A percentile compares a stretch with the other conserved stretches of the same genome.
Conservation (phyloP, 2,113 vertebrate genomes). For the Corythaixoides concolor region DNA sequence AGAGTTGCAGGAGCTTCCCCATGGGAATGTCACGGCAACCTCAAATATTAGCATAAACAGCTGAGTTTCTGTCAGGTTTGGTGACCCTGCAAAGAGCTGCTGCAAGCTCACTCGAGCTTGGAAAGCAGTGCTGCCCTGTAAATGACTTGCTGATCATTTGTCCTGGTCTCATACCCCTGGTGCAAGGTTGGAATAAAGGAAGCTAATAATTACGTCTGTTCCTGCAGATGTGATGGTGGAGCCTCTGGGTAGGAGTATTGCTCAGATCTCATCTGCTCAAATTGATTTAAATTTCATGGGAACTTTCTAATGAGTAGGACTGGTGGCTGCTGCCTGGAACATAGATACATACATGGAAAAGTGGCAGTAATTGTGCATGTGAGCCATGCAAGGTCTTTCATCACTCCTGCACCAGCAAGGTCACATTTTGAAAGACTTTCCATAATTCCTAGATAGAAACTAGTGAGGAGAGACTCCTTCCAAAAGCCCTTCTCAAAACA, state of each 20-base stretch:
- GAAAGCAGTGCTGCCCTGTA: background rate
- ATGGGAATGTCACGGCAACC: background rate
- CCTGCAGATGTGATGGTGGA: background rate
- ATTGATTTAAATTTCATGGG: background rate
- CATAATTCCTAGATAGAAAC: background rate
- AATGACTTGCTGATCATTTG: background rate
- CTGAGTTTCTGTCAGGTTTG: conserved; percentile 6
- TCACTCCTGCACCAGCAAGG: background rate
- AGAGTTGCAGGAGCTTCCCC: background rate
- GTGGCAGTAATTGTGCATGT: background rate
- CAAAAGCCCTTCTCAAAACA: background rate
- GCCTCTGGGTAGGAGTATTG: background rate
- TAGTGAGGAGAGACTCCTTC: background rate
- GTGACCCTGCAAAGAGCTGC: background rate
- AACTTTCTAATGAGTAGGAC: background rate
- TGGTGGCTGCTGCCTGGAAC: background rate
- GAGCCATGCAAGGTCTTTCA: background rate
- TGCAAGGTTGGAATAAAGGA: background rate
- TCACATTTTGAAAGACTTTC: background rate
- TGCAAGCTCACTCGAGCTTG: background rate
- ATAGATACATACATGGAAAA: background rate
- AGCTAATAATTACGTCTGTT: background rate
- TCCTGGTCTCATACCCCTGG: background rate
- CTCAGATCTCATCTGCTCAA: background rate
- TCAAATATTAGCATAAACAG: background rate